Evolutionary conservation across 2,113 vertebrate genomes (phyloP).

Genomic region (Myrmecophaga tridactyla): DNA sequence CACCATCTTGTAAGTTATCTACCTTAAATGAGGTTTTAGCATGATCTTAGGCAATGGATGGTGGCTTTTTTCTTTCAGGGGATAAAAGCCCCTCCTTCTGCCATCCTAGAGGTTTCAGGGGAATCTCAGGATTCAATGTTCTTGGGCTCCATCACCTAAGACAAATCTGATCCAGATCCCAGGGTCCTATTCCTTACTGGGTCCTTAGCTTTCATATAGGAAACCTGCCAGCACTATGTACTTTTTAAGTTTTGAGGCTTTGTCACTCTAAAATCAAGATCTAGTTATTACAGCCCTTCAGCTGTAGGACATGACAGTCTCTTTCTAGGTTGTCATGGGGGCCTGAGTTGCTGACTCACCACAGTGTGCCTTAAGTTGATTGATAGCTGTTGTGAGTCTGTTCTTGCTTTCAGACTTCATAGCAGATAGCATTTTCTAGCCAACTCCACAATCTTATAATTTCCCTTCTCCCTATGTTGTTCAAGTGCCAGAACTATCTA

Average conservation of each 20-base stretch:
- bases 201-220: not conserved
- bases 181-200: not conserved
- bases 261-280: not conserved
- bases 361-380: not conserved
- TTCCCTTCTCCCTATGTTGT: not conserved
- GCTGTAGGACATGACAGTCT: not conserved
- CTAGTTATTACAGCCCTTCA: not conserved
- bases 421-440: not conserved
- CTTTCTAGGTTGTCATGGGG: not conserved
- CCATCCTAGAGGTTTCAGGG: not conserved
- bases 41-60: not conserved
- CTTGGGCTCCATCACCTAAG: not conserved
- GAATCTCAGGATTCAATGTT: not conserved
- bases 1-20: not conserved
- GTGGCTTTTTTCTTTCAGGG: not conserved
- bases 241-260: not conserved
- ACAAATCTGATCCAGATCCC: not conserved
- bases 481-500: not conserved
- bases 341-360: not conserved
- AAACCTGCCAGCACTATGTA: not conserved
- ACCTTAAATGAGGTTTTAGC: not conserved
- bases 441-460: not conserved
- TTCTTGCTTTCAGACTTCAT: not conserved
- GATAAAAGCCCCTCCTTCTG: not conserved
- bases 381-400: not conserved